Evolutionary conservation across 2,888 invertebrate species (phyloP), one percentile per base, ranked within the genome.

Genomic region (Hypolimnas misippus): DNA sequence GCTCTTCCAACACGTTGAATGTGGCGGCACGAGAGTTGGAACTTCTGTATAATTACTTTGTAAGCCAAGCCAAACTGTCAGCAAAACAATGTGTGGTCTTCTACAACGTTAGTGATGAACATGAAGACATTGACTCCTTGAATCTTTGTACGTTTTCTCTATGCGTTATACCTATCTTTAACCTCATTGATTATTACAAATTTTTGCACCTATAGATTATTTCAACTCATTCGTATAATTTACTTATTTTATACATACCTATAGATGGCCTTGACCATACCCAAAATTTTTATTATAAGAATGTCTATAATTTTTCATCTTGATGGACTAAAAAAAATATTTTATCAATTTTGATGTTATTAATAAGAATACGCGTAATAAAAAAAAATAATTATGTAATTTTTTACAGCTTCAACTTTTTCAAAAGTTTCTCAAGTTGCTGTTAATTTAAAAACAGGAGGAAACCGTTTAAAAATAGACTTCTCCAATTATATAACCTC

Each of bases 21-120:
- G 86, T 87, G 52, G 93, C 93, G 21, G 78, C 88, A 16, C 90
- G 92, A 73, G 93, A 94, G 75, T 82, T 95, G 74, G 95, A 95
- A 76, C 86, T 93, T 31, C 88, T 94, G 56, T 95, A 93, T 71
- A 94, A 94, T 73, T 94, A 95, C 79, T 96, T 95, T 75, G 94
- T 95, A 3, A 93, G 93, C n/a, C 94, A 95, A 74, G 93, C 94
- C 5, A 93, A 94, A 67, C 75, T 96, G 52, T 93, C 94, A 53
- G 93, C 94, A 7, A 93, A 93, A 70, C 95, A 94, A 71, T 95
- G 95, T 76, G 92, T 95, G 14, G 86, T 95, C 4, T 93, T 96
- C 76, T 92, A 92, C 67, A 92, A 93, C 70, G 89, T 91, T 67
- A 82, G 86, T 29, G 90, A 93, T 38, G 93, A 92, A 51, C 86